phyloP scores from a whole-genome alignment of 2,797 vertebrate species.

The Pangasius larnaudii region DNA sequence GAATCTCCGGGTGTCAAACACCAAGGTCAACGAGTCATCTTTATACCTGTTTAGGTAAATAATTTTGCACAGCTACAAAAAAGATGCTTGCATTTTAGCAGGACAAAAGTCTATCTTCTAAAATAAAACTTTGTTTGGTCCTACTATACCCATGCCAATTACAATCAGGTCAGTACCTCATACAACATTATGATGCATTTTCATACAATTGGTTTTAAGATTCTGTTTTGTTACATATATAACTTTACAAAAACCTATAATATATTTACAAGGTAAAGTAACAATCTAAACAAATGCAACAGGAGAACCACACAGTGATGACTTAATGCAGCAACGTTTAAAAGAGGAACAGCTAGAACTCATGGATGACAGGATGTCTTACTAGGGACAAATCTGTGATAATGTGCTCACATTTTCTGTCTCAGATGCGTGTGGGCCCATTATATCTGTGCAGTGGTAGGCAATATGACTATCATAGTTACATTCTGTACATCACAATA shows the following conservation, averaged over 20 bases:
- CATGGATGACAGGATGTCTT: not conserved
- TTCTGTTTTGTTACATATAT: conserved; percentile 38
- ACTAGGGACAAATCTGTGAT: not conserved
- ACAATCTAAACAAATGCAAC: conserved; percentile 50
- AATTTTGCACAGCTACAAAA: conserved; percentile 46
- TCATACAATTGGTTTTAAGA: conserved; percentile 40
- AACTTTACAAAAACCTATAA: conserved; percentile 31
- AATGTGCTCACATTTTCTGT: not conserved
- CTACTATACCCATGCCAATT: conserved; percentile 40
- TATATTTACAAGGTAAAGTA: conserved; percentile 39
- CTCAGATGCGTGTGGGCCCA: not conserved
- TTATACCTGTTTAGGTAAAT: conserved; percentile 49
- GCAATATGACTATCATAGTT: not conserved
- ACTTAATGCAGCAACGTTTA: conserved; percentile 31
- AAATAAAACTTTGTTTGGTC: conserved; percentile 50
- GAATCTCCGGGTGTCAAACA: conserved; percentile 48
- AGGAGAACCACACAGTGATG: conserved; percentile 39
- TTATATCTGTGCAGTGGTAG: not conserved
- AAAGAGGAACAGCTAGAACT: conserved; percentile 45
- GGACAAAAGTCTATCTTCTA: conserved; percentile 32
- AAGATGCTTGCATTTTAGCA: conserved; percentile 33
- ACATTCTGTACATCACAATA: not conserved
- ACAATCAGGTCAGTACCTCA: conserved; percentile 46
- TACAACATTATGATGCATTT: conserved; percentile 40
- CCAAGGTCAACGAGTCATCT: conserved; percentile 38